These are phyloP conservation scores for Catamblyrhynchus diadema DNA, from an alignment of 2,797 vertebrate species.

Conservation along the genomic window DNA sequence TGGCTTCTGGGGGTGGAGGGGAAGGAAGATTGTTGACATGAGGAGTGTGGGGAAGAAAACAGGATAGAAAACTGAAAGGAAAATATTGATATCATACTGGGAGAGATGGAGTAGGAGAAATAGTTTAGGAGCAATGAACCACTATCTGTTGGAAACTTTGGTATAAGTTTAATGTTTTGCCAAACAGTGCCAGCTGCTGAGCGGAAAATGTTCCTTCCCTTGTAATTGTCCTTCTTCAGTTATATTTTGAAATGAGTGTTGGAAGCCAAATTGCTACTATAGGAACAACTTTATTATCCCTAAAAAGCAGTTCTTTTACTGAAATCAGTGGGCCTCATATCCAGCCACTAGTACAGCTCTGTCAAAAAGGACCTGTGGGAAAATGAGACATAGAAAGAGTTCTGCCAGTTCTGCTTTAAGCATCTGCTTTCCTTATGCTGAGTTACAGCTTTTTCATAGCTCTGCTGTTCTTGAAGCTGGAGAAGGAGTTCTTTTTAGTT, in stretches of 20 bases:
- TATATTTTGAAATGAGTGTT: neutral
- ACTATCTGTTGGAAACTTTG: neutral
- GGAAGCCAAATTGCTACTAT: neutral
- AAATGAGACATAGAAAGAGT: neutral
- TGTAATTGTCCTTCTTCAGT: neutral
- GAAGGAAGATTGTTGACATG: neutral
- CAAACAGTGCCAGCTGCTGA: neutral
- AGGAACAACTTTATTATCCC: slow-evolving; percentile 3
- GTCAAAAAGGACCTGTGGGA: neutral
- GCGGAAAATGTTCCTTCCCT: neutral
- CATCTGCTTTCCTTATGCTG: neutral
- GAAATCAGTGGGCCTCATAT: neutral
- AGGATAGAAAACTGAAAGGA: neutral
- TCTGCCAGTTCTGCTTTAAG: neutral
- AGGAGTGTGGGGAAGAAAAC: neutral
- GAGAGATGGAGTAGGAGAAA: neutral
- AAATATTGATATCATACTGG: neutral
- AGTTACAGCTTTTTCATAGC: neutral
- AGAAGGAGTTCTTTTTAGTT: neutral
- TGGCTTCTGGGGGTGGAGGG: neutral
- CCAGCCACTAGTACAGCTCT: neutral
- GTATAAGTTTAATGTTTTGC: neutral
- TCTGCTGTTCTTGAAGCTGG: neutral
- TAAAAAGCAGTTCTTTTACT: slow-evolving; percentile 1
- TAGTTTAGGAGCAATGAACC: neutral